Conservation (phyloP, 1,140 invertebrate genomes). For the Schlechtendalia chinensis region DNA sequence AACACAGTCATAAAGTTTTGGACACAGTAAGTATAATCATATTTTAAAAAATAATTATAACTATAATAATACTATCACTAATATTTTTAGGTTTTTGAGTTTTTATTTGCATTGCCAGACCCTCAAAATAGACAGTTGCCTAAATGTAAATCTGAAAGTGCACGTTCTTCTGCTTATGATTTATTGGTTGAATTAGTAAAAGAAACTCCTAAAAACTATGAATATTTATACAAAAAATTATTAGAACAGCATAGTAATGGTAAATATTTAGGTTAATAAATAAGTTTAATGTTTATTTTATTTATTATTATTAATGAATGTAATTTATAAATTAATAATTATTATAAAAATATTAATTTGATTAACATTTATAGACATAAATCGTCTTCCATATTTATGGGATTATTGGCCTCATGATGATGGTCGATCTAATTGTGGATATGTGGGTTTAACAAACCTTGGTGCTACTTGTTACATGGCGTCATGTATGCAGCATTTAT, state of each 20-base stretch:
- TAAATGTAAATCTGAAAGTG: slow-evolving; percentile 87
- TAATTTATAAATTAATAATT: too few relatives aligned
- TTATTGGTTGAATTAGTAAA: slow-evolving; percentile 83
- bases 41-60: not conserved
- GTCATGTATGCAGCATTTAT: slow-evolving; percentile 93
- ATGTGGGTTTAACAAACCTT: slow-evolving; percentile 89
- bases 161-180: slow-evolving; percentile 85
- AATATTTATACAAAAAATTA: slow-evolving; percentile 76
- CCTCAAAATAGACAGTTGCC: slow-evolving; percentile 80
- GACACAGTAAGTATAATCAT: slow-evolving; percentile 59
- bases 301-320: too few relatives aligned
- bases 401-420: slow-evolving; percentile 97
- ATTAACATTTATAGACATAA: slow-evolving; percentile 62
- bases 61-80: slow-evolving; percentile 48
- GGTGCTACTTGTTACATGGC: slow-evolving; percentile 97
- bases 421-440: slow-evolving; percentile 87
- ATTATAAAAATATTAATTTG: too few relatives aligned
- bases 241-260: slow-evolving; percentile 82
- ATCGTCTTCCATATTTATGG: slow-evolving; percentile 82
- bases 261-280: too few relatives aligned
- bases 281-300: too few relatives aligned
- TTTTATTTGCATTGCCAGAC: slow-evolving; percentile 85
- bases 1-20: slow-evolving; percentile 72
- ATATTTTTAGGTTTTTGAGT: slow-evolving; percentile 71
- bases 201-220: slow-evolving; percentile 81